phyloP scores from a whole-genome alignment of 2,888 invertebrate genomes.

The Entomobrya multifasciata region DNA sequence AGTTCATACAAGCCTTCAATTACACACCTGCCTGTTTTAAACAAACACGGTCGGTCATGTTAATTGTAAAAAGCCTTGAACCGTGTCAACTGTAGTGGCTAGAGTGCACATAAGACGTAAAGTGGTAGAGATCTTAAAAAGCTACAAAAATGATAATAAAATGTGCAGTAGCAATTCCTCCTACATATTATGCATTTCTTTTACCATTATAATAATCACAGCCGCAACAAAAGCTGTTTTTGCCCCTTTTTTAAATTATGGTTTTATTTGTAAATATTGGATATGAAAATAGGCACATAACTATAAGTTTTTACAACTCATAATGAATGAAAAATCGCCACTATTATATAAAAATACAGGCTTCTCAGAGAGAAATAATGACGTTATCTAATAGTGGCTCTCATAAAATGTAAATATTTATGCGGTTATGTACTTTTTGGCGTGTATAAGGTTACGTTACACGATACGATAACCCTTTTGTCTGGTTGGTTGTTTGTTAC shows the following conservation, averaged over 20 bases:
- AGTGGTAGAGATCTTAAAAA: conserved; percentile 6
- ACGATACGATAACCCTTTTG: background rate
- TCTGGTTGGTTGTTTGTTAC: too few species aligned
- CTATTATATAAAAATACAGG: conserved; percentile 29
- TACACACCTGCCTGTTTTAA: too few species aligned
- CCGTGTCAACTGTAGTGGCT: conserved; percentile 67
- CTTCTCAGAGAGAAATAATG: conserved; percentile 13
- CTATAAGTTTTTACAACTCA: background rate
- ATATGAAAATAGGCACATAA: background rate
- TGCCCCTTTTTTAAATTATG: too few species aligned
- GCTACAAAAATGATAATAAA: conserved; percentile 1
- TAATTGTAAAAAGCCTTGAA: conserved; percentile 65
- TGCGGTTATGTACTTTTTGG: conserved; percentile 11
- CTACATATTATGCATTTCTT: too few species aligned
- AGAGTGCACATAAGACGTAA: background rate
- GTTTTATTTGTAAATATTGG: too few species aligned
- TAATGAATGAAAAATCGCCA: conserved; percentile 54
- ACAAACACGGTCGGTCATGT: conserved; percentile 62
- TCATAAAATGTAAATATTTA: conserved; percentile 20
- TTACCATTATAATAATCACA: too few species aligned
- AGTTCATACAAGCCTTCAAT: background rate
- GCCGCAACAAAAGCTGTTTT: too few species aligned
- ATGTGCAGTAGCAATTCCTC: too few species aligned
- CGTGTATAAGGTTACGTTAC: conserved; percentile 8
- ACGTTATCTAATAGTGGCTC: conserved; percentile 46